Evolutionary conservation across 2,113 vertebrate species (phyloP).

Genomic region (Syrrhaptes paradoxus): DNA sequence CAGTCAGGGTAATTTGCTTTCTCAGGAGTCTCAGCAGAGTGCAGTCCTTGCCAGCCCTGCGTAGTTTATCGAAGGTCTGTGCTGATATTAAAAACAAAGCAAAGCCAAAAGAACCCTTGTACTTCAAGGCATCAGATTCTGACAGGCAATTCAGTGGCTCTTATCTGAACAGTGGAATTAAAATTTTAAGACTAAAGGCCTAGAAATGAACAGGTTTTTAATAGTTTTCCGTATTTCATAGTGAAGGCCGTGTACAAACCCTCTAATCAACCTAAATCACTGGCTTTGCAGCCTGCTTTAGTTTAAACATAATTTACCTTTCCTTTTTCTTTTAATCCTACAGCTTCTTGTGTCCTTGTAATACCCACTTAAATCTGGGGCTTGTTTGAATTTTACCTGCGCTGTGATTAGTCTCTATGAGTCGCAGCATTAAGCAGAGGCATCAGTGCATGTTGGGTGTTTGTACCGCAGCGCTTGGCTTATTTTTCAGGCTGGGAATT

Average conservation of each 20-base stretch:
- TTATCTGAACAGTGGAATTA: not conserved
- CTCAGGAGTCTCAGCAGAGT: constrained; percentile 36
- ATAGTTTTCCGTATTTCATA: not conserved
- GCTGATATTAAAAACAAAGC: not conserved
- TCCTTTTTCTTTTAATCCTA: not conserved
- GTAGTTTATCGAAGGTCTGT: not conserved
- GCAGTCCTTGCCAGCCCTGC: constrained; percentile 39
- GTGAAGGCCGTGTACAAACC: not conserved
- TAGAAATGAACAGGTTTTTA: not conserved
- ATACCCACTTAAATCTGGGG: not conserved
- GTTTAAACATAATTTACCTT: not conserved
- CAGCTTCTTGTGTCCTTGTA: not conserved
- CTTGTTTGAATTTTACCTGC: not conserved
- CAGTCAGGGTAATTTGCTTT: constrained; percentile 62
- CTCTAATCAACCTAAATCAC: not conserved
- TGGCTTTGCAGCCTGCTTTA: not conserved
- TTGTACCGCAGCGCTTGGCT: not conserved
- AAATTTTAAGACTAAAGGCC: not conserved
- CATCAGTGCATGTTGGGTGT: not conserved
- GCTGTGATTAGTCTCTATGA: not conserved
- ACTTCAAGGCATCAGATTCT: not conserved
- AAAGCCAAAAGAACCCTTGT: not conserved
- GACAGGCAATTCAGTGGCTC: not conserved
- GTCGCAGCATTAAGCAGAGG: not conserved
- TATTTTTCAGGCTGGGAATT: not conserved